phyloP scores from a whole-genome alignment of 2,797 vertebrate genomes.

The Myiotriccus ornatus region DNA sequence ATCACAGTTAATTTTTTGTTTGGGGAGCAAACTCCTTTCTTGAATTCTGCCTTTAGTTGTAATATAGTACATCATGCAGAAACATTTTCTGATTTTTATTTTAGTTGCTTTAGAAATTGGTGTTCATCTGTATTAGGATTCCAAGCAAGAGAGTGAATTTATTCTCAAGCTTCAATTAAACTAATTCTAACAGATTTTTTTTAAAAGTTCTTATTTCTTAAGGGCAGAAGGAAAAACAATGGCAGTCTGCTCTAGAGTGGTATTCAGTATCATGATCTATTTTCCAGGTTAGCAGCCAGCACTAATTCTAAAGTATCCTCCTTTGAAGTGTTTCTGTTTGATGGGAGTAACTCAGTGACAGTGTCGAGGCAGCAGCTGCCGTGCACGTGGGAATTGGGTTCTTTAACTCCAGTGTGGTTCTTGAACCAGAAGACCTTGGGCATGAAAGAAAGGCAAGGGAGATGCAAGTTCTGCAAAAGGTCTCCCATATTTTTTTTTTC shows the following conservation, averaged over 20 bases:
- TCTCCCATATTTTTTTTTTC: background rate
- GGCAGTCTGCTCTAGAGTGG: background rate
- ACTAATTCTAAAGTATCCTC: background rate
- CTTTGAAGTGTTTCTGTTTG: slow-evolving; percentile 18
- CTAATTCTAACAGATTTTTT: background rate
- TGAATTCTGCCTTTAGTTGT: background rate
- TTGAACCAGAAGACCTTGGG: slow-evolving; percentile 4
- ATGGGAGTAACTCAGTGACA: background rate
- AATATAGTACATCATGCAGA: background rate
- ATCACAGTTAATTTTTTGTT: background rate
- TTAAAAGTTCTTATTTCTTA: background rate
- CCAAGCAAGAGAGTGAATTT: background rate
- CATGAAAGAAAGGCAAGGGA: background rate
- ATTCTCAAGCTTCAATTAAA: background rate
- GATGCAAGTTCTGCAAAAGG: background rate
- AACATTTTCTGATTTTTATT: background rate
- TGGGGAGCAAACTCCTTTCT: background rate
- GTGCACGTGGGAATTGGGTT: background rate
- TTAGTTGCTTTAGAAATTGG: background rate
- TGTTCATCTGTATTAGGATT: background rate
- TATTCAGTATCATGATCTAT: background rate
- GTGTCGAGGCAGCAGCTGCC: background rate
- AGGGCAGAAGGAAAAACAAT: background rate
- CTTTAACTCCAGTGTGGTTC: background rate
- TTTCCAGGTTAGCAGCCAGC: background rate